phyloP scores from a whole-genome alignment of 2,797 vertebrate species.

The Cossypha heuglini region DNA sequence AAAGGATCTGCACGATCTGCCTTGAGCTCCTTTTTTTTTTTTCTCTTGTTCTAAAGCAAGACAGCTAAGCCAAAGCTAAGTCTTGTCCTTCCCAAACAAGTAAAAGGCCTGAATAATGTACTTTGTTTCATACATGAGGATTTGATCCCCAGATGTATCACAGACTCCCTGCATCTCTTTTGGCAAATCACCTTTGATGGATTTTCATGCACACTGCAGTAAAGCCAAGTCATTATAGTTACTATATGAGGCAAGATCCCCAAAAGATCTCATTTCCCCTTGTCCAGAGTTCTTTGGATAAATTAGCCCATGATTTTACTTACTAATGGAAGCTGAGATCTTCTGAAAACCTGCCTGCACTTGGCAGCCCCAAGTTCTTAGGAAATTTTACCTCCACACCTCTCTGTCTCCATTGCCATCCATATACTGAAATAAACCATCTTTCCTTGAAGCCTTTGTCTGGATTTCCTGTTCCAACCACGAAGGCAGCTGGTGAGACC shows the following conservation, averaged over 20 bases:
- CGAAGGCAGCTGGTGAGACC: neutral
- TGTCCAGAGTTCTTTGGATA: neutral
- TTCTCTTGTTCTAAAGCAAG: neutral
- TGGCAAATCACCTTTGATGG: neutral
- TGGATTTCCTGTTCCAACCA: neutral
- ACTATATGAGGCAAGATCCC: constrained; percentile 31
- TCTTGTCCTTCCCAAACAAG: neutral
- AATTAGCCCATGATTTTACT: constrained; percentile 18
- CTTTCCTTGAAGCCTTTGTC: neutral
- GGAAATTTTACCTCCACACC: neutral
- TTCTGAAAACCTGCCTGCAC: neutral
- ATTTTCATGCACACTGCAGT: neutral
- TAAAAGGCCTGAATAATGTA: neutral
- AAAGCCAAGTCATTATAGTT: neutral
- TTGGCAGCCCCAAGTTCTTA: neutral
- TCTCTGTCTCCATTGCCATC: neutral
- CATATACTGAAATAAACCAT: neutral
- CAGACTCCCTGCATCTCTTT: neutral
- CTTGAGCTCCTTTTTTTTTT: neutral
- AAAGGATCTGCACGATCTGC: neutral
- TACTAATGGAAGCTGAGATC: neutral
- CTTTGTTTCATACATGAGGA: neutral
- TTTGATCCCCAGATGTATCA: neutral
- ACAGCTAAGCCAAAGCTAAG: neutral
- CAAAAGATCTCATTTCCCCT: constrained; percentile 15